Evolutionary conservation across 1,140 invertebrate genomes (phyloP), one percentile per base, ranked within the genome.

Genomic region (Dendroctonus valens): DNA sequence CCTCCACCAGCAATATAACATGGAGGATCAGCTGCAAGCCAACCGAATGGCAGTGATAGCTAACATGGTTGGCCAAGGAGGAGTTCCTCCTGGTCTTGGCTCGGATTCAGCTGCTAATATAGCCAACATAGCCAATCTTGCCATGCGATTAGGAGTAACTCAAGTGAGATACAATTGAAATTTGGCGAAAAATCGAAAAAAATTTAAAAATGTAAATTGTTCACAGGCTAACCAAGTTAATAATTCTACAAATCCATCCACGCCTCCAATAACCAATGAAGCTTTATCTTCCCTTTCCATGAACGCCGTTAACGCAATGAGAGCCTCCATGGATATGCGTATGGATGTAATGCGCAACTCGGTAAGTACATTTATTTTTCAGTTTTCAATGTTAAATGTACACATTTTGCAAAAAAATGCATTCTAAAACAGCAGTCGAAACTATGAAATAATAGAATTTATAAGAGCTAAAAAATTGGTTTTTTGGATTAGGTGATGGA

Each of bases 11-110:
- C 87, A 89, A 70, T 89, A 88, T 77, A 85, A 84, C 67, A 85
- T 87, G 65, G 85, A 87, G 69, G 88, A 89, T 75, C 85, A 87
- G 72, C 81, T 87, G 8, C 87, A 80, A 75, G 89, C 84, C 71
- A 89, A 87, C 78, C 73, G 89, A 71, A 89, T 90, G 81, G 89
- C 88, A 7, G 85, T 89, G 0, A 88, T 92, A 26, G 87, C 88
- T 9, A 89, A 87, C 74, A 86, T 86, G 79, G 84, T 85, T 76
- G 82, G 82, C 6, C 85, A 85, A 72, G 82, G 82, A 49, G 81
- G 83, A 49, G 83, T 82, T 59, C 73, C 70, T 59, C 72, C 69
- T 46, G 74, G 75, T 54, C 68, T 79, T 7, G 78, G 75, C 8
- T 78, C 78, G 5, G 79, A 81, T 74, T 72, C 79, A 5, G 79